Evolutionary conservation across 2,113 vertebrate species (phyloP).

Genomic region (Cromileptes altivelis): DNA sequence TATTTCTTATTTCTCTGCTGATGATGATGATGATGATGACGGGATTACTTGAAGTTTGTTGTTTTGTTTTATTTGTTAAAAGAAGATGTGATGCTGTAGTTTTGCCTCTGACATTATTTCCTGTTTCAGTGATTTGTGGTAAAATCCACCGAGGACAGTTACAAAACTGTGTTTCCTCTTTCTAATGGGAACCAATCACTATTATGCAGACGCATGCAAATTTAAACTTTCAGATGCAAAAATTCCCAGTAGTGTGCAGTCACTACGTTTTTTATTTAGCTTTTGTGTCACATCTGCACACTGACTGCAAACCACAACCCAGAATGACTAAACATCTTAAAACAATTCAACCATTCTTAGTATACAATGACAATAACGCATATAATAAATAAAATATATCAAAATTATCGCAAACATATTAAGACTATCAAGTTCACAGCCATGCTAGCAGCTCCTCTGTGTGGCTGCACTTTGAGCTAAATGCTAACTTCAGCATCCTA

Average conservation of each 20-base stretch:
- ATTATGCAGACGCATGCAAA: background rate
- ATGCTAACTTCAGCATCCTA: no score
- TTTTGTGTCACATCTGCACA: background rate
- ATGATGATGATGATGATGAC: constrained; percentile 46
- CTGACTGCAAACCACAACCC: no score
- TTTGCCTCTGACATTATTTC: constrained; percentile 50
- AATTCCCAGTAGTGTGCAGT: background rate
- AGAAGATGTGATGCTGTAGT: constrained; percentile 59
- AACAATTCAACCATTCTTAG: background rate
- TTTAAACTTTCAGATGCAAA: background rate
- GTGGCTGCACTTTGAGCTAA: no score
- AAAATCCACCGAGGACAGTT: background rate
- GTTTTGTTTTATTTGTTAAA: constrained; percentile 68
- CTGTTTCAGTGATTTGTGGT: background rate
- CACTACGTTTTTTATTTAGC: background rate
- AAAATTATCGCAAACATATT: background rate
- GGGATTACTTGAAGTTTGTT: constrained; percentile 82
- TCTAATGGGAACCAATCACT: background rate
- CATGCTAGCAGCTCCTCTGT: background rate
- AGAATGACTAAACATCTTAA: background rate
- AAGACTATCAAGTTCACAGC: background rate
- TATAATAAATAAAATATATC: background rate
- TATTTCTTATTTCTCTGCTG: constrained; percentile 55
- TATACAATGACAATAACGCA: background rate
- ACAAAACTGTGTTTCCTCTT: background rate